These are phyloP conservation scores for Saimiri boliviensis DNA, from an alignment of 2,113 vertebrate genomes.

Conservation along the genomic window DNA sequence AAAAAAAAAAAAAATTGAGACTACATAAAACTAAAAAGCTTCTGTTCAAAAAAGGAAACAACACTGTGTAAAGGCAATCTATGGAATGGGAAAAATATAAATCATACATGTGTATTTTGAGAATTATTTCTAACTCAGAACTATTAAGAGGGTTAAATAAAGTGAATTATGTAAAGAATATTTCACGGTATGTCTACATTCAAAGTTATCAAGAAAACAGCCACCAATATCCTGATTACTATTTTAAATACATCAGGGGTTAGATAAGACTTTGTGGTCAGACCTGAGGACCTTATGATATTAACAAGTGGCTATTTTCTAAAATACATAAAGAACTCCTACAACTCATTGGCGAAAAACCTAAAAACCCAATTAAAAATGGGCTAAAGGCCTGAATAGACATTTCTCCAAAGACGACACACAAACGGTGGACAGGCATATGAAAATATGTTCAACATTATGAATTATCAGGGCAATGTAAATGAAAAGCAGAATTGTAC, in stretches of 20 bases:
- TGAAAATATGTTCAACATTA: background rate
- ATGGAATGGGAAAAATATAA: background rate
- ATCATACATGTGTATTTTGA: background rate
- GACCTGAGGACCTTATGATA: background rate
- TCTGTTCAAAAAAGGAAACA: background rate
- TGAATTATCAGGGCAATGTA: background rate
- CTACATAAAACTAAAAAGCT: background rate
- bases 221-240: background rate
- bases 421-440: background rate
- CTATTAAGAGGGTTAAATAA: background rate
- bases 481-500: background rate
- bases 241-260: background rate
- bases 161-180: background rate
- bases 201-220: background rate
- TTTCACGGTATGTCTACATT: background rate
- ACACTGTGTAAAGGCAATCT: background rate
- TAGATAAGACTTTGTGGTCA: background rate
- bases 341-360: background rate
- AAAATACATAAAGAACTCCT: background rate
- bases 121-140: background rate
- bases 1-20: background rate
- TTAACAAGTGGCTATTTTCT: background rate
- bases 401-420: background rate
- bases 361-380: background rate
- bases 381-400: background rate